A percentile compares a stretch with the other conserved stretches of the same genome.
These are phyloP conservation scores for Miopithecus talapoin DNA, from an alignment of 2,797 vertebrate species.

Conservation along the genomic window DNA sequence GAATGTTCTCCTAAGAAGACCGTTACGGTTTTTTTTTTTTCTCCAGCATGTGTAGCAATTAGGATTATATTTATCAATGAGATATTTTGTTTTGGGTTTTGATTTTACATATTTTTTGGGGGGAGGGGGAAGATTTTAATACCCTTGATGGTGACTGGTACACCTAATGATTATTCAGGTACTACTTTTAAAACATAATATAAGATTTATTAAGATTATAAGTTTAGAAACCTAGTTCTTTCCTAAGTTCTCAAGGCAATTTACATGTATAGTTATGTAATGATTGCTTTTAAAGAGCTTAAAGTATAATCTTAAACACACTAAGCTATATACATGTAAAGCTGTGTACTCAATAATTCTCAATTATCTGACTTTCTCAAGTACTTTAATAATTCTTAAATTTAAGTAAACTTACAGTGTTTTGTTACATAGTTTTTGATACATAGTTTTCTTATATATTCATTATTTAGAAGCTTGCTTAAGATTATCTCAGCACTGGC, in stretches of 20 bases:
- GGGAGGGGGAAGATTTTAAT: not conserved
- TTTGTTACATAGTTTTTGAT: not conserved
- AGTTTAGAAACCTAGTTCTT: not conserved
- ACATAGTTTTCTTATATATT: not conserved
- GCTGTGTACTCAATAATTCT: not conserved
- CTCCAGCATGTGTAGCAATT: not conserved
- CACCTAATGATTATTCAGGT: not conserved
- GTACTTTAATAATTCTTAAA: not conserved
- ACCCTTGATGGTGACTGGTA: not conserved
- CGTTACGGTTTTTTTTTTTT: not conserved
- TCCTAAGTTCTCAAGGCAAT: not conserved
- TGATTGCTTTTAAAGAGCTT: not conserved
- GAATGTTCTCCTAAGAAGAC: not conserved
- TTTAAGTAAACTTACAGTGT: not conserved
- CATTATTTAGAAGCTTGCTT: slow-evolving; percentile 8
- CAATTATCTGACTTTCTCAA: not conserved
- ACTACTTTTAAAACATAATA: not conserved
- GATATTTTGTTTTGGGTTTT: not conserved
- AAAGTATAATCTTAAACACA: not conserved
- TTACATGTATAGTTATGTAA: not conserved
- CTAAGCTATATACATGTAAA: not conserved
- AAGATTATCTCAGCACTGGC: not conserved
- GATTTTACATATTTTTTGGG: not conserved
- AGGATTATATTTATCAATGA: not conserved
- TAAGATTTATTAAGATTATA: slow-evolving; percentile 8